These are phyloP conservation scores for Chelonus insularis DNA, from an alignment of 1,140 invertebrate species.

Conservation along the genomic window DNA sequence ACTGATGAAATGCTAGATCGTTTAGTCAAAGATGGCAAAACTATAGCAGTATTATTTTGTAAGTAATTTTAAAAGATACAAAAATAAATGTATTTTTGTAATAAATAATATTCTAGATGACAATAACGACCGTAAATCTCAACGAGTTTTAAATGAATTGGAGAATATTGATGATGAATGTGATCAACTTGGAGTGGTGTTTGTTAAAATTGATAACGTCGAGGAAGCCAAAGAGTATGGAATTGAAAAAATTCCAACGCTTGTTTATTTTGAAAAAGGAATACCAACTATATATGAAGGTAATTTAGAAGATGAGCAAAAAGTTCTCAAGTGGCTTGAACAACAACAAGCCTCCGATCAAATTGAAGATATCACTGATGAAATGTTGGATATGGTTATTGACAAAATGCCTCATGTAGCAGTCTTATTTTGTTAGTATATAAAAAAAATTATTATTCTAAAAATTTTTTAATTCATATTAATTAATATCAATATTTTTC, in stretches of 20 bases:
- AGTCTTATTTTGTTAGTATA: slow-evolving; percentile 84
- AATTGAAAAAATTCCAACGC: slow-evolving; percentile 81
- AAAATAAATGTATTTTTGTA: slow-evolving; percentile 25
- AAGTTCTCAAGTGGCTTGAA: slow-evolving; percentile 85
- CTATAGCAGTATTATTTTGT: slow-evolving; percentile 91
- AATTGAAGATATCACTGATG: slow-evolving; percentile 92
- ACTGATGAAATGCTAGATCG: slow-evolving; percentile 92
- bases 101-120: slow-evolving; percentile 69
- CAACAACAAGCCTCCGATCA: slow-evolving; percentile 85
- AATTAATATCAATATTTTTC: too few species aligned
- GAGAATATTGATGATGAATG: slow-evolving; percentile 96
- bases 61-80: slow-evolving; percentile 56
- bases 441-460: too few species aligned
- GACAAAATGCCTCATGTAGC: slow-evolving; percentile 86
- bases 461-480: too few species aligned
- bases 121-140: slow-evolving; percentile 86
- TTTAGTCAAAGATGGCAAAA: slow-evolving; percentile 85
- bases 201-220: slow-evolving; percentile 91
- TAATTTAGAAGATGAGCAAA: slow-evolving; percentile 88
- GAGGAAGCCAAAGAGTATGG: slow-evolving; percentile 90
- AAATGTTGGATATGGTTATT: slow-evolving; percentile 91
- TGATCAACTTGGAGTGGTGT: slow-evolving; percentile 81
- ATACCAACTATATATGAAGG: slow-evolving; percentile 88
- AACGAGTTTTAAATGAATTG: slow-evolving; percentile 82
- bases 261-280: slow-evolving; percentile 90